Percentiles rank a stretch among this genome's conserved stretches.
Conservation (phyloP, 2,797 vertebrate species). For the Sebastiscus albofasciatus region DNA sequence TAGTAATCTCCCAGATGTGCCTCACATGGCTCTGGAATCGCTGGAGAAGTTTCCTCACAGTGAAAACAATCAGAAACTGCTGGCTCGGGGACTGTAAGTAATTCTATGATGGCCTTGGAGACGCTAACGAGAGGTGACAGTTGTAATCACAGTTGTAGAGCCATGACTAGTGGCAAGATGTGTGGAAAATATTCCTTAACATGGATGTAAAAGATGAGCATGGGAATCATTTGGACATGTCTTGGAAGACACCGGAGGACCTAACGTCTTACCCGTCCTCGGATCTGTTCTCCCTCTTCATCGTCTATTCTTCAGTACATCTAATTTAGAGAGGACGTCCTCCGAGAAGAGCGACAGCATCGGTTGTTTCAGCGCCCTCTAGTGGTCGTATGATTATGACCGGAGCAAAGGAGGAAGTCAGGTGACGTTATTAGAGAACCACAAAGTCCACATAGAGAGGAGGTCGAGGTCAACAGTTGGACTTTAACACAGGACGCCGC, state of each 20-base stretch:
- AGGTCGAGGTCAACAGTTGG: neutral
- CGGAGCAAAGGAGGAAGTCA: neutral
- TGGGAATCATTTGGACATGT: constrained; percentile 53
- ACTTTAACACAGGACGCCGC: neutral
- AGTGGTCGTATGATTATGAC: neutral
- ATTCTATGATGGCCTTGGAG: constrained; percentile 68
- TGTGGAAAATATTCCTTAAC: constrained; percentile 56
- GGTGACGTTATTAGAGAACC: neutral
- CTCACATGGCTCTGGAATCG: constrained; percentile 70
- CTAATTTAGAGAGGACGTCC: neutral
- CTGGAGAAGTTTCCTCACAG: constrained; percentile 61
- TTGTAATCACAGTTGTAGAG: constrained; percentile 64
- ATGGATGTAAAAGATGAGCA: constrained; percentile 54
- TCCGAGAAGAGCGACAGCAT: neutral
- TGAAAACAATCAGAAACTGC: constrained; percentile 72
- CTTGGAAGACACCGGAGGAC: constrained; percentile 12
- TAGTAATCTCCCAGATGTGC: constrained; percentile 79
- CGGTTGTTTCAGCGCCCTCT: neutral
- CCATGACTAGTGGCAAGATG: constrained; percentile 49
- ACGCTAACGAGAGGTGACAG: constrained; percentile 71
- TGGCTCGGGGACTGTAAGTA: constrained; percentile 61
- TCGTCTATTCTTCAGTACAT: constrained; percentile 11
- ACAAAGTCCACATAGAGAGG: neutral
- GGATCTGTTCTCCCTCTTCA: neutral
- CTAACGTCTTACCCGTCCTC: neutral